These are phyloP conservation scores for Drosophila sp. DNA, from an alignment of 1,140 invertebrate genomes.

Conservation along the genomic window DNA sequence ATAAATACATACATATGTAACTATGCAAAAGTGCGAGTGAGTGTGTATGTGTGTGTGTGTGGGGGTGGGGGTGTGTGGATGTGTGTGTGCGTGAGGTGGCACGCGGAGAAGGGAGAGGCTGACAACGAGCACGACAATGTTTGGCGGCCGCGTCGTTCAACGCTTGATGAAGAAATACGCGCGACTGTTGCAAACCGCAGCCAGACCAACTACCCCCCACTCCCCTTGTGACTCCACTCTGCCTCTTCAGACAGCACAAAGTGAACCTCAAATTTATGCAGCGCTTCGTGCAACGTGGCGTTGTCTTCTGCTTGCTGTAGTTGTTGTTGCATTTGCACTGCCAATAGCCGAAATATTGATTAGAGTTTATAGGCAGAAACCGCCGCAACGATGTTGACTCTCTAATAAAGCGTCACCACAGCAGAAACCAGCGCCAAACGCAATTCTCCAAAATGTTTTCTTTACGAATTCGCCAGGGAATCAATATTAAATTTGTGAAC, in stretches of 20 bases:
- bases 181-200: constrained; percentile 62
- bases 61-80: not conserved
- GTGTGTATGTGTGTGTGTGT: not conserved
- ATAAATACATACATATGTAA: constrained; percentile 27
- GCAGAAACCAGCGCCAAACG: not conserved
- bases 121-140: constrained; percentile 41
- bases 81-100: not conserved
- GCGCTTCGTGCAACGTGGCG: constrained; percentile 52
- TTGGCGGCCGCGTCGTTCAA: constrained; percentile 53
- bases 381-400: constrained; percentile 15
- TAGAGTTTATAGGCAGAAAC: constrained; percentile 49
- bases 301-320: constrained; percentile 41
- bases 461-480: not conserved
- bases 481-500: too few relatives aligned
- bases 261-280: constrained; percentile 62
- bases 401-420: not conserved
- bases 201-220: constrained; percentile 26
- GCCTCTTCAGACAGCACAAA: constrained; percentile 1
- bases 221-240: too few relatives aligned
- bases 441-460: constrained; percentile 3
- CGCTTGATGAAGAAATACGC: constrained; percentile 64
- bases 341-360: constrained; percentile 81
- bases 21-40: constrained; percentile 8
- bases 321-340: constrained; percentile 51
- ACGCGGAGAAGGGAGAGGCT: not conserved